Conservation (phyloP, 2,797 vertebrate genomes). For the Manis javanica region DNA sequence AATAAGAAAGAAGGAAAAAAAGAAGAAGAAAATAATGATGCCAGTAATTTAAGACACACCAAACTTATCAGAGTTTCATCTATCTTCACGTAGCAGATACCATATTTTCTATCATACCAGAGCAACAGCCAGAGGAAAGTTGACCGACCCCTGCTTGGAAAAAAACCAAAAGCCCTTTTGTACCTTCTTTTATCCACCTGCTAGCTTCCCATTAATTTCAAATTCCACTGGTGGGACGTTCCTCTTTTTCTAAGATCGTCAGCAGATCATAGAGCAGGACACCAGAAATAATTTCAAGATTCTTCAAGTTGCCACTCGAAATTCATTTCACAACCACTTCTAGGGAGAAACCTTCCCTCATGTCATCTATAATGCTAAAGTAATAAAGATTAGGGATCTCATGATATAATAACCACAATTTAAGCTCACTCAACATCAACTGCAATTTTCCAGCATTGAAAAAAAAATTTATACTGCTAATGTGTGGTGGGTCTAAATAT, state of each 20-base stretch:
- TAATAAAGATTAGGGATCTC: background rate
- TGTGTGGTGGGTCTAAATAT: background rate
- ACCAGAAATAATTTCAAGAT: background rate
- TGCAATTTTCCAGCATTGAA: background rate
- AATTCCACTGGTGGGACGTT: background rate
- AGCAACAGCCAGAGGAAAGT: background rate
- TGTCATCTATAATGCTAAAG: background rate
- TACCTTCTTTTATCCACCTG: rapidly evolving
- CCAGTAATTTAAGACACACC: background rate
- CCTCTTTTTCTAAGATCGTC: background rate
- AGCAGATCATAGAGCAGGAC: background rate
- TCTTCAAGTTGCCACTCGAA: background rate
- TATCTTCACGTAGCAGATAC: background rate
- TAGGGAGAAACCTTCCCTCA: background rate
- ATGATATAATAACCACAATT: background rate
- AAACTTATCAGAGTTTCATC: background rate
- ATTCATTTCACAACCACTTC: background rate
- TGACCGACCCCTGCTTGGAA: background rate
- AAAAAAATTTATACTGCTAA: background rate
- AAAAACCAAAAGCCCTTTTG: background rate
- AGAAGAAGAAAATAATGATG: background rate
- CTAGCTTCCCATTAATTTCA: background rate
- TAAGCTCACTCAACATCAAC: background rate
- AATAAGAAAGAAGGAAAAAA: background rate
- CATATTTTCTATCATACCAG: background rate